Percentiles rank a stretch among this genome's conserved stretches.
Conservation (phyloP, 1,140 invertebrate genomes). For the Liolophura sinensis region DNA sequence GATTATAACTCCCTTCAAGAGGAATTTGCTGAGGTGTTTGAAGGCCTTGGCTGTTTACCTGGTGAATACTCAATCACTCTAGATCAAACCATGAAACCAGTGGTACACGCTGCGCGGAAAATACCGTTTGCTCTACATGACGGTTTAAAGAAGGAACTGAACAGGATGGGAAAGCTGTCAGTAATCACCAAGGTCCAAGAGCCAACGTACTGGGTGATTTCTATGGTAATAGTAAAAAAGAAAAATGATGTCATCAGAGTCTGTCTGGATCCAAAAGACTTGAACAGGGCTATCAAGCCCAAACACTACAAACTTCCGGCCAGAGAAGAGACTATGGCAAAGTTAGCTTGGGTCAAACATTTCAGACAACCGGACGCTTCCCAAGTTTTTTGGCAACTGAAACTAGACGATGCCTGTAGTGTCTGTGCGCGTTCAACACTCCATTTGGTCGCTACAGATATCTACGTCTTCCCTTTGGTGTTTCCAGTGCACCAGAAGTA, state of each 20-base stretch:
- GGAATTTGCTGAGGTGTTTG: conserved; percentile 20
- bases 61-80: conserved; percentile 32
- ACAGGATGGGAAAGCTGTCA: too few relatives aligned
- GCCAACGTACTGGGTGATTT: conserved; percentile 16
- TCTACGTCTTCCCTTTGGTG: conserved; percentile 54
- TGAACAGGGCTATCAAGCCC: conserved; percentile 30
- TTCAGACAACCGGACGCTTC: conserved; percentile 18
- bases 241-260: conserved; percentile 23
- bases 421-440: conserved; percentile 56
- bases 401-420: too few relatives aligned
- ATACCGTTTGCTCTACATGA: too few relatives aligned
- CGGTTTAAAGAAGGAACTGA: too few relatives aligned
- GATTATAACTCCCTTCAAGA: background rate
- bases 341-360: conserved; percentile 9
- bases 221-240: conserved; percentile 18
- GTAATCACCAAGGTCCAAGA: too few relatives aligned
- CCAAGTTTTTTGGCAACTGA: conserved; percentile 23
- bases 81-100: too few relatives aligned
- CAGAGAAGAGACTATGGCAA: conserved; percentile 8
- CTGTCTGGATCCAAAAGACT: conserved; percentile 30
- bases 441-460: conserved; percentile 55
- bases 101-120: too few relatives aligned
- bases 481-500: conserved; percentile 24
- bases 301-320: conserved; percentile 21
- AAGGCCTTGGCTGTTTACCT: conserved; percentile 21